Evolutionary conservation across 2,888 invertebrate genomes (phyloP).

Genomic region (Acleris holmiana): DNA sequence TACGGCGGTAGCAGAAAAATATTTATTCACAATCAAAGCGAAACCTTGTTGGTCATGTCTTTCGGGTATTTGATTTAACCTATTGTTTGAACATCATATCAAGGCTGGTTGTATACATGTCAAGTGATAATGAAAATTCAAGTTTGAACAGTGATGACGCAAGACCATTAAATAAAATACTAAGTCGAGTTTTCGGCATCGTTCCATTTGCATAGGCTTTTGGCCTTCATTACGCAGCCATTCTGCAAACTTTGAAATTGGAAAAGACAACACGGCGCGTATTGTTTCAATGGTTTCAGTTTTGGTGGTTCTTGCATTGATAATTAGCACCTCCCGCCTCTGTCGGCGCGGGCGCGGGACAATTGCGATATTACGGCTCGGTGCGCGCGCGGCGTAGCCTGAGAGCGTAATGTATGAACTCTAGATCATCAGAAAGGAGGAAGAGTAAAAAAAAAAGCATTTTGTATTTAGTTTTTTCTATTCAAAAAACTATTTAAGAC

Average conservation of each 20-base stretch:
- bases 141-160: constrained; percentile 83
- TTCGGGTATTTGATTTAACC: constrained; percentile 78
- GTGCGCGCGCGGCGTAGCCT: constrained; percentile 1
- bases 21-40: constrained; percentile 68
- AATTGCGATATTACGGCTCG: constrained; percentile 54
- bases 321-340: constrained; percentile 79
- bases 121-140: constrained; percentile 84
- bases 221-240: constrained; percentile 82
- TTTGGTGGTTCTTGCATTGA: constrained; percentile 81
- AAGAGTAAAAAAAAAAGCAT: too few species aligned
- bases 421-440: not conserved
- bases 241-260: constrained; percentile 83
- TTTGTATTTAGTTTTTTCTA: too few species aligned
- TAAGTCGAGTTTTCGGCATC: constrained; percentile 80
- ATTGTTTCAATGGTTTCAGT: constrained; percentile 84
- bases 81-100: constrained; percentile 83
- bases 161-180: constrained; percentile 80
- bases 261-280: constrained; percentile 78
- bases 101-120: constrained; percentile 81
- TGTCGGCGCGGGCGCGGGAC: constrained; percentile 50
- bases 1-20: constrained; percentile 58
- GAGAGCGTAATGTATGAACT: not conserved
- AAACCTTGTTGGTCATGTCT: constrained; percentile 75
- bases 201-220: constrained; percentile 79
- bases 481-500: too few species aligned